Conservation (phyloP, 2,113 vertebrate species). For the Lepisosteus osseus region DNA sequence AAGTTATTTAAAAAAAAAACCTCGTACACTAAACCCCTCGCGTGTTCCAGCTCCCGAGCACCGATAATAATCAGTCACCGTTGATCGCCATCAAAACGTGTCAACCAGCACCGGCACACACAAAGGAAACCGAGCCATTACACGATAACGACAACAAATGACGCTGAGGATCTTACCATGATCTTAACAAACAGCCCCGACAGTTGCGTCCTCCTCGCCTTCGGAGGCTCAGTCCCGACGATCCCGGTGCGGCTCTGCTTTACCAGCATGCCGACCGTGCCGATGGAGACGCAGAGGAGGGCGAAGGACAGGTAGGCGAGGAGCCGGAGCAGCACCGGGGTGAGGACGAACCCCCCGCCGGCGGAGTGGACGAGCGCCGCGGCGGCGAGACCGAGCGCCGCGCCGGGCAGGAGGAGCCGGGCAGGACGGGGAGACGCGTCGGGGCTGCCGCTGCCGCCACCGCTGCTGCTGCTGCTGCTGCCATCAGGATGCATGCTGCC, state of each 20-base stretch:
- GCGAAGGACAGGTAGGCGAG: conserved; percentile 70
- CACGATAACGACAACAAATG: background rate
- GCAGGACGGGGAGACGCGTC: conserved; percentile 36
- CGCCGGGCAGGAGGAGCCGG: conserved; percentile 54
- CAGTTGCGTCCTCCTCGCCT: conserved; percentile 39
- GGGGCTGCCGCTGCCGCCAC: conserved; percentile 50
- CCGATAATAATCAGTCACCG: too few species aligned
- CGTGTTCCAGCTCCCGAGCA: too few species aligned
- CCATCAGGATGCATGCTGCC: conserved; percentile 52
- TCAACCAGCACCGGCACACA: background rate
- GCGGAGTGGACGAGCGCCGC: conserved; percentile 61
- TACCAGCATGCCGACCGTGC: conserved; percentile 59
- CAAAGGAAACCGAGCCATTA: background rate
- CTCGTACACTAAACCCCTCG: too few species aligned
- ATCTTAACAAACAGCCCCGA: conserved; percentile 59
- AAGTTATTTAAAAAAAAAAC: too few species aligned
- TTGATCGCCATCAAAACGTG: too few species aligned
- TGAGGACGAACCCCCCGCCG: conserved; percentile 62
- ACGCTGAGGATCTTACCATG: conserved; percentile 53
- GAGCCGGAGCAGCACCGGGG: conserved; percentile 67
- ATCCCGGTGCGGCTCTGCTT: conserved; percentile 62
- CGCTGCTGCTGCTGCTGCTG: conserved; percentile 47
- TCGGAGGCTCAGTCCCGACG: conserved; percentile 50
- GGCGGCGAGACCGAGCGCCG: conserved; percentile 59
- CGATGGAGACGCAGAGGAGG: conserved; percentile 65